Evolutionary conservation across 2,113 vertebrate species (phyloP).

Genomic region (Percopsis transmontana): DNA sequence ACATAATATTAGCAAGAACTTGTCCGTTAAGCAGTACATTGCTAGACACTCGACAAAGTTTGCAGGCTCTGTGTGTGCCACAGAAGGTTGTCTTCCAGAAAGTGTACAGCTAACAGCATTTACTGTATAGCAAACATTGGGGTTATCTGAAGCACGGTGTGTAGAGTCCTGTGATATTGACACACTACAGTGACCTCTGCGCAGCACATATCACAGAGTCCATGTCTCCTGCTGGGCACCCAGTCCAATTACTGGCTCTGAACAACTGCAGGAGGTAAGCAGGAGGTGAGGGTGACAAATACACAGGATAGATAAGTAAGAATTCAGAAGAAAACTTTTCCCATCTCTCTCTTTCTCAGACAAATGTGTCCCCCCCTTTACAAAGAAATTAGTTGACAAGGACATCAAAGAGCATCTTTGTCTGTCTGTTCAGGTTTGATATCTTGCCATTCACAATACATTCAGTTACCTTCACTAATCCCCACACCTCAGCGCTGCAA

Average conservation of each 20-base stretch:
- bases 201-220: not conserved
- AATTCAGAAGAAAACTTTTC: too few species aligned
- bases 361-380: too few species aligned
- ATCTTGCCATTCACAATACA: too few species aligned
- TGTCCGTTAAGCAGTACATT: too few species aligned
- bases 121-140: conserved; percentile 8
- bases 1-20: too few species aligned
- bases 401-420: too few species aligned
- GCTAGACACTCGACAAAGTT: not conserved
- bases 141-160: not conserved
- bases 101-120: conserved; percentile 1
- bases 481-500: too few species aligned
- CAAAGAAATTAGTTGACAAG: too few species aligned
- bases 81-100: too few species aligned
- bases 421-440: too few species aligned
- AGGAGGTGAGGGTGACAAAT: not conserved
- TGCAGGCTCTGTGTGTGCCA: not conserved
- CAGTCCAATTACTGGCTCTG: not conserved
- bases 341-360: too few species aligned
- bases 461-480: too few species aligned
- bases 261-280: not conserved
- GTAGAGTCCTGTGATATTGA: conserved; percentile 3
- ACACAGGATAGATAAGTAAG: not conserved
- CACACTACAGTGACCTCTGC: conserved; percentile 3
- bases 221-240: not conserved